A percentile compares a stretch with the other conserved stretches of the same genome.
Conservation (phyloP, 2,888 invertebrate genomes). For the Luperina nickerlii region DNA sequence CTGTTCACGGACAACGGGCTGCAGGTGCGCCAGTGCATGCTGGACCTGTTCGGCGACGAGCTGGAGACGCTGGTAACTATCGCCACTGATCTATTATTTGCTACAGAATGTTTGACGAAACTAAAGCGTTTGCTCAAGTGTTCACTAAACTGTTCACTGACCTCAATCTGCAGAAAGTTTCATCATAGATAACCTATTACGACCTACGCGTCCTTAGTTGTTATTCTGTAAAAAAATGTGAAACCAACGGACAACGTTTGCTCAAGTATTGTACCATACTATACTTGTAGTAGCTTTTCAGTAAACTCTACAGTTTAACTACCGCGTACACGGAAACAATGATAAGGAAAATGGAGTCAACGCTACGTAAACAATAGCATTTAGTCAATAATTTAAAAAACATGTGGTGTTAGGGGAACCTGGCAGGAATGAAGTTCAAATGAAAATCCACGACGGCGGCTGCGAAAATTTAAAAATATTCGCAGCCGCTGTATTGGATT, state of each 20-base stretch:
- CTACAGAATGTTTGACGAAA: background rate
- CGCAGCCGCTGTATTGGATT: background rate
- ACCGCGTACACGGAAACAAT: conserved; percentile 25
- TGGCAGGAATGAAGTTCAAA: background rate
- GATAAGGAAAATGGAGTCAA: conserved; percentile 23
- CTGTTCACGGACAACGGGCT: conserved; percentile 92
- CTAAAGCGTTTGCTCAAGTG: background rate
- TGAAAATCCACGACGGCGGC: background rate
- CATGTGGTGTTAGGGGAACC: background rate
- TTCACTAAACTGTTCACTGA: background rate
- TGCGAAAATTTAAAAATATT: background rate
- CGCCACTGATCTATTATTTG: background rate
- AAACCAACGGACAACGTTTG: background rate
- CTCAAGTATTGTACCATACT: background rate
- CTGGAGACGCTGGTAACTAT: conserved; percentile 87
- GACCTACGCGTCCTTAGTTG: background rate
- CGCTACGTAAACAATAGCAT: background rate
- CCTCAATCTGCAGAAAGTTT: background rate
- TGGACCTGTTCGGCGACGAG: conserved; percentile 92
- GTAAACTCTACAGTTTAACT: background rate
- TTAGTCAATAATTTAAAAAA: background rate
- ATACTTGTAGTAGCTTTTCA: background rate
- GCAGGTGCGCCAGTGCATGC: conserved; percentile 92
- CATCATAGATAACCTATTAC: background rate
- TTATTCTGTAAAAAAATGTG: background rate